Conservation (phyloP, 2,113 vertebrate species). For the Taurulus bubalis region DNA sequence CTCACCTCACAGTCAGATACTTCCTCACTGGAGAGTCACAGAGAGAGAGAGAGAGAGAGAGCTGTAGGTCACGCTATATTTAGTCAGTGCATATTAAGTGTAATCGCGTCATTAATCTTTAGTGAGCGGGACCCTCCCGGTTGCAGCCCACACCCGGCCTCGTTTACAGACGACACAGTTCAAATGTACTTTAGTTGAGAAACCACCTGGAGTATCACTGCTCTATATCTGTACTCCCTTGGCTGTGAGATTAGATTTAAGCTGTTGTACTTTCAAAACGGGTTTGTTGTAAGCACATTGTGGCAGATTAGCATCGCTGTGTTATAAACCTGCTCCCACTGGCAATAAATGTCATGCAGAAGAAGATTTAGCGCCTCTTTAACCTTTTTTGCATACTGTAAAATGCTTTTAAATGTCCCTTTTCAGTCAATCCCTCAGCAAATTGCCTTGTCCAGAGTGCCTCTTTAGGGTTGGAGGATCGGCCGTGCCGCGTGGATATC, state of each 20-base stretch:
- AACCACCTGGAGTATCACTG: slow-evolving; percentile 23
- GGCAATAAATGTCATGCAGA: slow-evolving; percentile 31
- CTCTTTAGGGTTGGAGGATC: not conserved
- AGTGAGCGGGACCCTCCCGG: slow-evolving; percentile 41
- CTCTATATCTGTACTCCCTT: slow-evolving; percentile 19
- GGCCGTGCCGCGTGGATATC: slow-evolving; percentile 6
- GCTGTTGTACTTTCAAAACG: not conserved
- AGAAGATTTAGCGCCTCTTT: slow-evolving; percentile 35
- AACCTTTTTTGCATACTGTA: slow-evolving; percentile 30
- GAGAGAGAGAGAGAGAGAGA: slow-evolving; percentile 53
- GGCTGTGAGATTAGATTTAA: slow-evolving; percentile 16
- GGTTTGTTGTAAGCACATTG: slow-evolving; percentile 2
- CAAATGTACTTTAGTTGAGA: slow-evolving; percentile 36
- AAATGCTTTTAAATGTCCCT: slow-evolving; percentile 34
- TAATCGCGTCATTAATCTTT: slow-evolving; percentile 66
- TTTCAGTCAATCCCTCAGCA: slow-evolving; percentile 2
- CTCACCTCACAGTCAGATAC: slow-evolving; percentile 53
- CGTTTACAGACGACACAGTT: slow-evolving; percentile 33
- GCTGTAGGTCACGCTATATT: slow-evolving; percentile 71
- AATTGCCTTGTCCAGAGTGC: not conserved
- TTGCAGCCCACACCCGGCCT: slow-evolving; percentile 36
- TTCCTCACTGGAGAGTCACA: slow-evolving; percentile 45
- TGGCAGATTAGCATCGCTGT: not conserved
- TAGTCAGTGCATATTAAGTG: slow-evolving; percentile 61
- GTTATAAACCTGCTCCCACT: slow-evolving; percentile 17